Percentiles rank a stretch among this genome's conserved stretches.
These are phyloP conservation scores for Meloidogyne chitwoodi DNA, from an alignment of 1,140 invertebrate species.

Conservation along the genomic window DNA sequence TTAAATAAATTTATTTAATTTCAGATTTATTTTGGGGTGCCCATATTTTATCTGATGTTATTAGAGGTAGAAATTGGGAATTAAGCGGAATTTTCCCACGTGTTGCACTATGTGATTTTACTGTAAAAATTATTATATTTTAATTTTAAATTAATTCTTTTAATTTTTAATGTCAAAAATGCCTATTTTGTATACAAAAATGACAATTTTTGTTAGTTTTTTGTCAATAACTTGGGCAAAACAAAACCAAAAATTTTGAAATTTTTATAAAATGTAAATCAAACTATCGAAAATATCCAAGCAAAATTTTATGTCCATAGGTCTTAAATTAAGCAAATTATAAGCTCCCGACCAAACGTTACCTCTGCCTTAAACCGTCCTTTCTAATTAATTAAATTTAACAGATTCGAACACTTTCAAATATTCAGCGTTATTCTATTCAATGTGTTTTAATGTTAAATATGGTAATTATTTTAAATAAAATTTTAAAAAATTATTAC, in stretches of 20 bases:
- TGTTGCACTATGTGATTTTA: conserved; percentile 62
- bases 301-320: background rate
- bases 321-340: background rate
- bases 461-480: conserved; percentile 53
- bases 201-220: background rate
- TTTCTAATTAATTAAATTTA: background rate
- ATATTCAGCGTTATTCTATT: conserved; percentile 59
- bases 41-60: conserved; percentile 47
- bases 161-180: background rate
- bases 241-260: background rate
- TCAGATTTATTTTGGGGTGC: conserved; percentile 44
- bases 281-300: background rate
- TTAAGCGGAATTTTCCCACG: conserved; percentile 61
- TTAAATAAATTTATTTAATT: conserved; percentile 9
- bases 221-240: background rate
- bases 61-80: conserved; percentile 53
- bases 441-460: conserved; percentile 57
- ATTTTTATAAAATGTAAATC: background rate
- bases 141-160: background rate
- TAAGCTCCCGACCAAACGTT: background rate
- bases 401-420: conserved; percentile 53
- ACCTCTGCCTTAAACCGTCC: background rate
- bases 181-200: too few relatives aligned
- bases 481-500: conserved; percentile 50
- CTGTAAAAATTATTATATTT: conserved; percentile 19